Percentiles rank a stretch among this genome's conserved stretches.
Evolutionary conservation across 2,888 invertebrate genomes (phyloP).

Genomic region (Clivina fossor): DNA sequence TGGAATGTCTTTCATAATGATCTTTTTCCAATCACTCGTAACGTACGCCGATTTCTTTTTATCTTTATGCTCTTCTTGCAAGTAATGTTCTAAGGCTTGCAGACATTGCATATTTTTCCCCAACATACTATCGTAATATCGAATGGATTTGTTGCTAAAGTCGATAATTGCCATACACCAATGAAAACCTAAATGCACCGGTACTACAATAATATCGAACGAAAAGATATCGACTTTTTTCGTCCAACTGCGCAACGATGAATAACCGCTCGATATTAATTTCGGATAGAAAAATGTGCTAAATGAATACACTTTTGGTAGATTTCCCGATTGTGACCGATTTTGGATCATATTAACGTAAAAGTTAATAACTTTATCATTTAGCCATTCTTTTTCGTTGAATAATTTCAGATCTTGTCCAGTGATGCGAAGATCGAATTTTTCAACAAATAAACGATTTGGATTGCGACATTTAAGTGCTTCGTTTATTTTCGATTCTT

Average conservation of each 20-base stretch:
- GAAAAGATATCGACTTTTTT: conserved; percentile 85
- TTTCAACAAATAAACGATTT: conserved; percentile 66
- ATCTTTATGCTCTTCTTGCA: conserved; percentile 82
- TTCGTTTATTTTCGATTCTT: conserved; percentile 60
- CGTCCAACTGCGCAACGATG: conserved; percentile 87
- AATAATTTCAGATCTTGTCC: conserved; percentile 83
- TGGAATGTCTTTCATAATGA: conserved; percentile 78
- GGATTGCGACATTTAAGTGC: conserved; percentile 62
- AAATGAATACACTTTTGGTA: conserved; percentile 80
- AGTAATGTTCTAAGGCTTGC: conserved; percentile 70
- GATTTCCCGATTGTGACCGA: conserved; percentile 63
- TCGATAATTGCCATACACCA: conserved; percentile 94
- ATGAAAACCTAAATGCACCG: conserved; percentile 92
- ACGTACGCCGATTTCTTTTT: conserved; percentile 80
- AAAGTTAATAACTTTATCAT: conserved; percentile 95
- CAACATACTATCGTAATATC: conserved; percentile 94
- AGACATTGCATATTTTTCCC: conserved; percentile 74
- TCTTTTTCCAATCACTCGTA: conserved; percentile 66
- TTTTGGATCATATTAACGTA: conserved; percentile 92
- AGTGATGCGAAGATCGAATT: conserved; percentile 65
- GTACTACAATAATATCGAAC: conserved; percentile 82
- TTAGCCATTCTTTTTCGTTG: conserved; percentile 85
- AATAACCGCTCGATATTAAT: conserved; percentile 75
- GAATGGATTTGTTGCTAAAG: conserved; percentile 70
- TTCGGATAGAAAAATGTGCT: conserved; percentile 96